Base-by-base conservation (phyloP, 2,888 invertebrate species). In the Metellina segmentata region DNA sequence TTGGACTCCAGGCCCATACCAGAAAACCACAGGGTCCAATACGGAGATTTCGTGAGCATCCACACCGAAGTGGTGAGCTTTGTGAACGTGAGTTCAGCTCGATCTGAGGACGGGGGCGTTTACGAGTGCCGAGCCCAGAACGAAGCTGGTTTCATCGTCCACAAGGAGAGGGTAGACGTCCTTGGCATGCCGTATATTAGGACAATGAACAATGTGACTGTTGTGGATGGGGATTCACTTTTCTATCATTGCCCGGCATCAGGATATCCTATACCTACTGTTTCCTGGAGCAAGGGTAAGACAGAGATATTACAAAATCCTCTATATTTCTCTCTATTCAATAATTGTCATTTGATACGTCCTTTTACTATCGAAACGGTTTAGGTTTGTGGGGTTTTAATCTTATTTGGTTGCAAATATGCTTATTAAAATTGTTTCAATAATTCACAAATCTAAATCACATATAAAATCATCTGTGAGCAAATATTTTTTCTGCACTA, bases 231-330 rank as follows among this genome's bases (percentile, higher is more conserved):
- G 71, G 94, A 94, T 77, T 93, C 94, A n/a, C 90, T 95, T 74
- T 93, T 93, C 6, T 94, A 95, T 19, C 93, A 94, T 52, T 95
- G 95, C 89, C 94, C 94, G 83, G 95, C 95, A 34, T 94, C 95
- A 6, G 95, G 95, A 13, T 95, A 94, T 93, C 95, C 95, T 7
- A 93, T 94, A n/a, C 93, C 94, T 61, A 93, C 93, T 11, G 94
- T 95, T 52, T 94, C 94, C 11, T 95, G 95, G 95, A 94, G 93
- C 78, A 94, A 94, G 94, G 95, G 95, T 95, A 88, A 90, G 19
- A 19, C 6, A 16, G 5, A 9, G 9, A 48, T 34, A 74, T 75
- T 16, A 20, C 7, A 69, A 34, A 74, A 34, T 2, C 20, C 16
- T 7, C 13, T 34, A 34, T 2, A 7, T 71, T 71, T 0, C n/a